These are phyloP conservation scores for Silurus asotus DNA, from an alignment of 2,113 vertebrate species.

Conservation along the genomic window DNA sequence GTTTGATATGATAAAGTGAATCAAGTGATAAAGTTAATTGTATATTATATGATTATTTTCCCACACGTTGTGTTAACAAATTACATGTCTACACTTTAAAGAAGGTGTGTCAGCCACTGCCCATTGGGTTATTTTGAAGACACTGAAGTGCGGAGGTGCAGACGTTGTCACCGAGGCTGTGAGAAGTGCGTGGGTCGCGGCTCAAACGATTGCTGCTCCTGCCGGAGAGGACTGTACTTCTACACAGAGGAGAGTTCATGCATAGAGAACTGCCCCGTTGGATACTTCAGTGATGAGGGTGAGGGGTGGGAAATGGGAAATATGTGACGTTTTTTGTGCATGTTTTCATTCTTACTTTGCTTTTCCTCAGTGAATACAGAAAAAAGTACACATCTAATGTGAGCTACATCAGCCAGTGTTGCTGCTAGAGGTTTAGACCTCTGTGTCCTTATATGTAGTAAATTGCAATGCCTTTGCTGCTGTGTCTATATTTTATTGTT, in stretches of 20 bases:
- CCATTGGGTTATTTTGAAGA: constrained; percentile 80
- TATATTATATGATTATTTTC: background rate
- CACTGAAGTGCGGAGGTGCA: constrained; percentile 71
- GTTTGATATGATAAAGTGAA: background rate
- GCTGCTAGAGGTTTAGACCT: background rate
- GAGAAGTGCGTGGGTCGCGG: constrained; percentile 76
- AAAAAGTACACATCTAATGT: background rate
- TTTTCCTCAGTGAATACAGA: background rate
- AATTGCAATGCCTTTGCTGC: background rate
- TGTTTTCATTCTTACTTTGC: background rate
- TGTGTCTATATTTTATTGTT: background rate
- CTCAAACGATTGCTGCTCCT: constrained; percentile 73
- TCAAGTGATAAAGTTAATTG: background rate
- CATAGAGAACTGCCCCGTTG: constrained; percentile 68
- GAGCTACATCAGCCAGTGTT: background rate
- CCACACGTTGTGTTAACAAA: background rate
- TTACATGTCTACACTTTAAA: constrained; percentile 50
- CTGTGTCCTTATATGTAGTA: background rate
- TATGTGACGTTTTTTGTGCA: background rate
- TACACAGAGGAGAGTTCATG: constrained; percentile 74
- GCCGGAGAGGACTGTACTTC: constrained; percentile 78
- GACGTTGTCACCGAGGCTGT: constrained; percentile 81
- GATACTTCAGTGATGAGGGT: constrained; percentile 81
- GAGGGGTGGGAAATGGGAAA: constrained; percentile 59
- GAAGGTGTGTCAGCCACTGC: constrained; percentile 84